Percentiles rank a stretch among this genome's conserved stretches.
These are phyloP conservation scores for Gallinago jamesoni DNA, from an alignment of 2,113 vertebrate species.

Conservation along the genomic window DNA sequence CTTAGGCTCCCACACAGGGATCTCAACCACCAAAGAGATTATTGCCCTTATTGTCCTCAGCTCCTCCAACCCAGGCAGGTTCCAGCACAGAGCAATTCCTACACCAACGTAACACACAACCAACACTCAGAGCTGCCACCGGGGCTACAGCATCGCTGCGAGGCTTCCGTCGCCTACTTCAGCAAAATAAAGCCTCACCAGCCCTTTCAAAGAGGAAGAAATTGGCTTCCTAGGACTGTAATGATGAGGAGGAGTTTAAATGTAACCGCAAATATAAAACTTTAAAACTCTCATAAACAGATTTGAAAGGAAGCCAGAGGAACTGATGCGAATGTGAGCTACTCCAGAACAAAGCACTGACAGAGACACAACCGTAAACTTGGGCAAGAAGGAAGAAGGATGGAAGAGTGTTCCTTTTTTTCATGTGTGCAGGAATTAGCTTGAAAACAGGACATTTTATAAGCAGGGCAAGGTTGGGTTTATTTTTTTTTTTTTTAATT, in stretches of 20 bases:
- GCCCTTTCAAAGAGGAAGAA: conserved; percentile 4
- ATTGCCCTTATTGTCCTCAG: neutral
- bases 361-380: neutral
- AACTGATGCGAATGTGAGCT: conserved; percentile 27
- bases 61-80: neutral
- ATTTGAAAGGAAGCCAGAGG: conserved; percentile 46
- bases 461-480: neutral
- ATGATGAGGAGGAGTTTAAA: conserved; percentile 57
- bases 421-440: neutral
- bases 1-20: neutral
- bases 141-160: accelerated
- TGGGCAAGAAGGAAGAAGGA: neutral
- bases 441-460: neutral
- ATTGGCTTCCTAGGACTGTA: neutral
- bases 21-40: no score
- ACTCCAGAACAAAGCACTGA: neutral
- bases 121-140: neutral
- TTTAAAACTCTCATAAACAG: conserved; percentile 68
- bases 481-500: neutral
- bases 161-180: neutral
- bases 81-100: neutral
- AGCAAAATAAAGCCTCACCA: neutral
- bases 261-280: conserved; percentile 56
- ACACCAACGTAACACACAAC: neutral
- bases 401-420: neutral